Base-by-base conservation (phyloP, 1,140 invertebrate genomes). In the Pristionchus pacificus region DNA sequence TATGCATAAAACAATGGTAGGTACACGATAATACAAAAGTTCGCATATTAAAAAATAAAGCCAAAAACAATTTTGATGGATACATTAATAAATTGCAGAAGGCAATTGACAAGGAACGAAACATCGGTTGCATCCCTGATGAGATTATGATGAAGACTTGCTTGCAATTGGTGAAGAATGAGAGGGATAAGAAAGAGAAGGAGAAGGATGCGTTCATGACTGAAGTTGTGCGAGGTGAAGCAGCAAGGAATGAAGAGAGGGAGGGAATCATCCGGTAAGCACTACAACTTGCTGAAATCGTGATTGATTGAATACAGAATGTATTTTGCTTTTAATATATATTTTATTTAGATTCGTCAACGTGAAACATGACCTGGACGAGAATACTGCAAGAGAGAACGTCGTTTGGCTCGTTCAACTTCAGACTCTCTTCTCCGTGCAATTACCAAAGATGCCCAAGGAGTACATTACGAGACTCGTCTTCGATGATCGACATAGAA, bases 401-500 rank as follows among this genome's bases (percentile, higher is more conserved):
- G 24, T 78, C 15, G 86, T 93, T 1, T 95, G 92, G 93, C 86
- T 98, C 1, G 90, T 96, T 72, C 92, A 92, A 64, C 86, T 98
- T 0, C 93, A 96, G 83, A 95, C 94, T 86, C 91, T 98, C 0
- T 97, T 98, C 84, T 92, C 92, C 19, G 91, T 93, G 81, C 95
- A 98, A 81, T 85, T 98, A 65, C 93, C 96, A 0, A 88, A 92
- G 84, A 99, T 98, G 95, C 94, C 94, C 0, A 93, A 94, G 78
- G 93, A 97, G 85, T 98, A 98, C 80, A 97, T 99, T 71, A 93
- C 93, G 0, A 89, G 97, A 78, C 84, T 98, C 27, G 92, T 98
- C 0, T 98, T 98, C 86, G 96, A 98, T 87, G 92, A 93, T 89
- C 92, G 87, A 89, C 80, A 82, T 55, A 63, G 59, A n/a, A 82